Evolutionary conservation across 2,888 invertebrate genomes (phyloP), one percentile per base, ranked within the genome.

Genomic region (Eubasilissa splendida): DNA sequence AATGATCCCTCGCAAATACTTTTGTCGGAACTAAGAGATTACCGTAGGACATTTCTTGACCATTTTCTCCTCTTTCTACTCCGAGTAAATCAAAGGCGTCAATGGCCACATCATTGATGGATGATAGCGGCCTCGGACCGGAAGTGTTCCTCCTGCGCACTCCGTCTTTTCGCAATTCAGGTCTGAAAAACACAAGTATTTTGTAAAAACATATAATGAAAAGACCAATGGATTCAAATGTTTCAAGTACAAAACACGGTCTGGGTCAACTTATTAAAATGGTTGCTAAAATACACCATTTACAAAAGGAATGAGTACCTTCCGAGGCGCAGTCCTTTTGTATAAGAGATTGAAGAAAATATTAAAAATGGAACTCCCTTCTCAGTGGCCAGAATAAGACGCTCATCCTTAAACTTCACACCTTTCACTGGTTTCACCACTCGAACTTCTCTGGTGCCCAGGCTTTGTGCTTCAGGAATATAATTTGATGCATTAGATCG

Each of bases 41-140:
- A 58, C 96, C 95, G 88, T 97, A 98, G 22, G 97, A 97, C 85
- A 96, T 93, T 88, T 97, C 97, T 94, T 96, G 96, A 77, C 96
- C 97, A 88, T 96, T 95, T 87, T 94, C 94, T 83, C 93, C 94
- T 86, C 92, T 91, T 86, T 96, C 95, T 82, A 97, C 92, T 56
- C 97, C 96, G 81, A 97, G 89, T 59, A 96, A 92, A 88, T 42
- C 42, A 14, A 59, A 59, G 97, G 96, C 54, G 91, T 97, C 97
- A 83, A 94, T 89, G 52, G 93, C 92, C 60, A 92, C 93, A 88
- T 98, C 98, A 87, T 94, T 95, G 78, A 95, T 95, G 42, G 95
- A 92, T 76, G 96, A 97, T 77, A 97, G 88, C 10, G 96, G 97
- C 83, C 97, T 91, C 59, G 95, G 94, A 4, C 95, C 95, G 3